phyloP scores from a whole-genome alignment of 2,888 invertebrate species.

The Cerceris rybyensis region DNA sequence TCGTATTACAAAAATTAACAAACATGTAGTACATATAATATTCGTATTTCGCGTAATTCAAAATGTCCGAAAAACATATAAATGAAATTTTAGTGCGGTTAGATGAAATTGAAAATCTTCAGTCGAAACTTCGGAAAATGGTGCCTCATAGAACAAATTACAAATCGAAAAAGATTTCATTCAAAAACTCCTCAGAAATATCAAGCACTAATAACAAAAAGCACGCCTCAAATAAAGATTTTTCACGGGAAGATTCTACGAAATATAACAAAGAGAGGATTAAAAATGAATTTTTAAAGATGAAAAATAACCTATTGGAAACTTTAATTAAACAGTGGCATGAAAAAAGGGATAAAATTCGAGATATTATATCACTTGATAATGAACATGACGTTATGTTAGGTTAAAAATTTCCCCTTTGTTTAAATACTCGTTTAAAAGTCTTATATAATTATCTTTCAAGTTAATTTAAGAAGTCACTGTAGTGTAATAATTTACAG shows the following conservation, averaged over 20 bases:
- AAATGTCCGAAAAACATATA: slow-evolving; percentile 39
- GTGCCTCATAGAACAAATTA: slow-evolving; percentile 35
- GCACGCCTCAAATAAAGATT: background rate
- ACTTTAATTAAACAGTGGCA: background rate
- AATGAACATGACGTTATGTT: background rate
- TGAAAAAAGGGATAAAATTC: background rate
- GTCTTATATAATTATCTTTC: background rate
- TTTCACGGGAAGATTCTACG: background rate
- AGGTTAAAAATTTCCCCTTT: background rate
- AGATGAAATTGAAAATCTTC: slow-evolving; percentile 65
- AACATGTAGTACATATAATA: background rate
- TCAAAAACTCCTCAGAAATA: background rate
- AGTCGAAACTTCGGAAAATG: slow-evolving; percentile 55
- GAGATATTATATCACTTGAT: background rate
- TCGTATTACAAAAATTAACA: background rate
- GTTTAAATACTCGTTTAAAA: no score
- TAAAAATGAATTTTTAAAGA: background rate
- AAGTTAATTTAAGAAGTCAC: background rate
- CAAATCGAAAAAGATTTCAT: background rate
- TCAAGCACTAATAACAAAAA: background rate
- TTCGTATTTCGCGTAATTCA: slow-evolving; percentile 1
- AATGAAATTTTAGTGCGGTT: slow-evolving; percentile 52
- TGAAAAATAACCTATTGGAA: background rate
- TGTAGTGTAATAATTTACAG: slow-evolving; percentile 3
- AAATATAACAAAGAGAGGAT: background rate